Percentiles rank a stretch among this genome's conserved stretches.
Conservation (phyloP, 2,888 invertebrate species). For the Meloe dianella region DNA sequence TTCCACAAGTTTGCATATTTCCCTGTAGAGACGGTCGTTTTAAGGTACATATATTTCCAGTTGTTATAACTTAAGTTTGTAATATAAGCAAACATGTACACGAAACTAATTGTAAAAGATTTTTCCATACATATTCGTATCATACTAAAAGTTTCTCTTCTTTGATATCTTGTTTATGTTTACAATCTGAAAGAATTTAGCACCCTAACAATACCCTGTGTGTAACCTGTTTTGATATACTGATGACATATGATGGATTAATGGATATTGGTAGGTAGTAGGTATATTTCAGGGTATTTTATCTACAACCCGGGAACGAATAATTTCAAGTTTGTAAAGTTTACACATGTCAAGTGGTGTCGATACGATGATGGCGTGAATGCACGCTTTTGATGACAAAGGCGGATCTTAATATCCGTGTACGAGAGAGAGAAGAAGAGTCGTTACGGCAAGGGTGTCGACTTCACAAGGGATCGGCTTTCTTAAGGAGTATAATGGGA, state of each 20-base stretch:
- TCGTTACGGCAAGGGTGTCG: constrained; percentile 57
- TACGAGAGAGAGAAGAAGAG: constrained; percentile 47
- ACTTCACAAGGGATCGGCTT: constrained; percentile 59
- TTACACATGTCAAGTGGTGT: constrained; percentile 59
- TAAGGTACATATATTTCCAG: constrained; percentile 20
- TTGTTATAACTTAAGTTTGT: constrained; percentile 19
- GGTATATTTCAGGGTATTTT: constrained; percentile 63
- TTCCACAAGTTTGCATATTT: constrained; percentile 57
- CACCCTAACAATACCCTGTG: constrained; percentile 28
- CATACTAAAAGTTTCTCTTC: background rate
- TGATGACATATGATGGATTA: constrained; percentile 76
- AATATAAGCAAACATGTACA: constrained; percentile 34
- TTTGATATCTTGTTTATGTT: constrained; percentile 10
- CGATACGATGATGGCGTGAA: constrained; percentile 52
- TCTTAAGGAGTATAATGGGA: constrained; percentile 61
- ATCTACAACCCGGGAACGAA: constrained; percentile 50
- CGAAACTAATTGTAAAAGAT: constrained; percentile 51
- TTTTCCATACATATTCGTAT: constrained; percentile 2
- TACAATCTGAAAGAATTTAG: constrained; percentile 11
- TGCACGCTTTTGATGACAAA: constrained; percentile 57
- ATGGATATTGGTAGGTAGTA: constrained; percentile 72
- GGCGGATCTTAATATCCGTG: constrained; percentile 58
- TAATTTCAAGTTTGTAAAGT: constrained; percentile 53
- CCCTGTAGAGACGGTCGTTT: constrained; percentile 49
- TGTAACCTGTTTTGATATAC: constrained; percentile 44